Evolutionary conservation across 2,797 vertebrate species (phyloP).

Genomic region (Falco naumanni): DNA sequence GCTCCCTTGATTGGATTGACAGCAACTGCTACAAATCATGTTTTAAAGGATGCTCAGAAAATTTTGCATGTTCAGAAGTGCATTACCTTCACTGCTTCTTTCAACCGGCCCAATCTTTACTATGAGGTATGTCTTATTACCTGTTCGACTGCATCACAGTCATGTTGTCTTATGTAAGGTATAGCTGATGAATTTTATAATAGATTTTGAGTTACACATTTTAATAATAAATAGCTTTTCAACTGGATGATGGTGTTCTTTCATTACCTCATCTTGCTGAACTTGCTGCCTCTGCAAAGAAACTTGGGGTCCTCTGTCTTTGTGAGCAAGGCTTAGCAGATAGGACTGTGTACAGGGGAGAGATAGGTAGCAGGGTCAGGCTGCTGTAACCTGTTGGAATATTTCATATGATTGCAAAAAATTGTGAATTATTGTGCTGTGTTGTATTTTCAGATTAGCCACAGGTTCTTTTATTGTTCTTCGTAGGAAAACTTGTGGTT

Average conservation of each 20-base stretch:
- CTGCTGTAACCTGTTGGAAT: neutral
- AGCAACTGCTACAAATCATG: conserved; percentile 91
- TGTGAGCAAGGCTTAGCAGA: neutral
- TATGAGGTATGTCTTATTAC: conserved; percentile 85
- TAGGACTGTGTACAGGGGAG: neutral
- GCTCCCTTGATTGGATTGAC: conserved; percentile 90
- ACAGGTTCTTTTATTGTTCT: neutral
- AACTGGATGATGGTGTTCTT: neutral
- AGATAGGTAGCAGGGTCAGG: neutral
- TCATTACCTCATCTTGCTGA: neutral
- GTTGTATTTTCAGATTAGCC: neutral
- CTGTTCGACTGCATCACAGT: neutral
- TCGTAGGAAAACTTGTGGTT: neutral
- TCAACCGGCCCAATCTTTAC: conserved; percentile 93
- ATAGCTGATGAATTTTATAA: neutral
- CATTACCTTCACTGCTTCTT: conserved; percentile 90
- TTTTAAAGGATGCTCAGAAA: conserved; percentile 91
- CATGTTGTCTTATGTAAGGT: neutral
- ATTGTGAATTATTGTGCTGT: neutral
- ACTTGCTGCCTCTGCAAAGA: neutral
- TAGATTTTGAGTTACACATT: neutral
- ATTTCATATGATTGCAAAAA: neutral
- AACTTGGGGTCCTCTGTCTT: neutral
- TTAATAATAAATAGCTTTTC: neutral
- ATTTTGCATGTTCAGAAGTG: conserved; percentile 88